Conservation (phyloP, 2,797 vertebrate species). For the Sylvia borin region DNA sequence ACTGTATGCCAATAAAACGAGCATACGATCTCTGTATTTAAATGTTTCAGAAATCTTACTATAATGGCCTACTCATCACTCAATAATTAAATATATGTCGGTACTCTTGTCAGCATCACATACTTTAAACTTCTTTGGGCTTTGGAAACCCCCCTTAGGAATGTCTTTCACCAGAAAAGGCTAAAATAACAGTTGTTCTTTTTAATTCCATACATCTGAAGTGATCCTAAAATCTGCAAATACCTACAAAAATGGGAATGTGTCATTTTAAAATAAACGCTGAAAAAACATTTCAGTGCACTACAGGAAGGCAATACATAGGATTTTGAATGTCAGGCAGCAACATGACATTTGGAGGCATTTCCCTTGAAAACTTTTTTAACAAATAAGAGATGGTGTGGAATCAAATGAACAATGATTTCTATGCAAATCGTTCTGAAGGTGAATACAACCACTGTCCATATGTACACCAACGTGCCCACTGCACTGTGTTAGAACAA, state of each 20-base stretch:
- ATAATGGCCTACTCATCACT: not conserved
- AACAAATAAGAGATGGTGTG: conserved; percentile 35
- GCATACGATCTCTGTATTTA: conserved; percentile 50
- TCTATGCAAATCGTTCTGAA: not conserved
- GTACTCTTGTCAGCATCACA: not conserved
- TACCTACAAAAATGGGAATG: not conserved
- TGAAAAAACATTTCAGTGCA: not conserved
- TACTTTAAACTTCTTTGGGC: not conserved
- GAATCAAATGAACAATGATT: not conserved
- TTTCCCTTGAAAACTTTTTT: not conserved
- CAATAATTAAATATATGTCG: not conserved
- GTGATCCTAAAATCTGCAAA: not conserved
- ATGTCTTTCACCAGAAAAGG: not conserved
- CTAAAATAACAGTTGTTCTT: not conserved
- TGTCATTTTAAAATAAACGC: not conserved
- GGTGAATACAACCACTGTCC: not conserved
- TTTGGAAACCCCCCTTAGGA: not conserved
- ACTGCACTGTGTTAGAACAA: rapidly evolving
- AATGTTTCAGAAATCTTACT: conserved; percentile 53
- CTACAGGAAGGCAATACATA: not conserved
- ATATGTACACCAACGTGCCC: rapidly evolving
- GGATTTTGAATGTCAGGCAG: not conserved
- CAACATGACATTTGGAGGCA: not conserved
- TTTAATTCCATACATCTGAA: not conserved
- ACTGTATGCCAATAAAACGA: conserved; percentile 72